Conservation (phyloP, 2,113 vertebrate species). For the Hemichromis elongatus region DNA sequence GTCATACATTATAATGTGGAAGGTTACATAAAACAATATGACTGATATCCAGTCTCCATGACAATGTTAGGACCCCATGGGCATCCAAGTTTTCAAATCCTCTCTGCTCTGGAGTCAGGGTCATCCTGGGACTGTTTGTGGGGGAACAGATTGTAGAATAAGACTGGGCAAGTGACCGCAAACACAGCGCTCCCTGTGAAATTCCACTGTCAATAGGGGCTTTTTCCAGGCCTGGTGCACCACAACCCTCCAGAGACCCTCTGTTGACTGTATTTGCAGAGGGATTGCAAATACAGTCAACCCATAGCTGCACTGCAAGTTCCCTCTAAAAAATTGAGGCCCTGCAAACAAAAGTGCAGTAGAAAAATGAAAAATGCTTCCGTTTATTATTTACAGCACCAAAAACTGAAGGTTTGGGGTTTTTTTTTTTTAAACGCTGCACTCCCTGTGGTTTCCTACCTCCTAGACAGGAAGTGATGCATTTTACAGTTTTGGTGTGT, state of each 20-base stretch:
- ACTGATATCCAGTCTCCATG: not conserved
- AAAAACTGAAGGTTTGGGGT: not conserved
- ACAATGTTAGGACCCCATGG: not conserved
- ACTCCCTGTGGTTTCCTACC: not conserved
- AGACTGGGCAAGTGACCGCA: constrained; percentile 38
- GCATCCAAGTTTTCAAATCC: not conserved
- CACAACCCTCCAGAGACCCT: constrained; percentile 38
- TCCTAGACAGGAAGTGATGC: not conserved
- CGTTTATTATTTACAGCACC: fast-evolving
- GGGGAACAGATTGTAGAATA: not conserved
- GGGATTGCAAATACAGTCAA: too few species aligned
- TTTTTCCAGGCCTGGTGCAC: constrained; percentile 47
- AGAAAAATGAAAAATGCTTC: not conserved
- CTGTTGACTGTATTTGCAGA: constrained; percentile 36
- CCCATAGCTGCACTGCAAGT: not conserved
- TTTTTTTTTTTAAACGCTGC: not conserved
- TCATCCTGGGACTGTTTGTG: constrained; percentile 17
- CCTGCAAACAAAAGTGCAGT: not conserved
- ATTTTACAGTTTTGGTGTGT: not conserved
- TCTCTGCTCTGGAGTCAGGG: constrained; percentile 10
- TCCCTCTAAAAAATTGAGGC: not conserved
- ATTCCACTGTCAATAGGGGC: constrained; percentile 56
- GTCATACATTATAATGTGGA: not conserved
- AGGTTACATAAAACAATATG: not conserved
- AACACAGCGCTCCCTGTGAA: constrained; percentile 41